Evolutionary conservation across 2,888 invertebrate species (phyloP), one percentile per base, ranked within the genome.

Genomic region (Cataglyphis altisquamis): DNA sequence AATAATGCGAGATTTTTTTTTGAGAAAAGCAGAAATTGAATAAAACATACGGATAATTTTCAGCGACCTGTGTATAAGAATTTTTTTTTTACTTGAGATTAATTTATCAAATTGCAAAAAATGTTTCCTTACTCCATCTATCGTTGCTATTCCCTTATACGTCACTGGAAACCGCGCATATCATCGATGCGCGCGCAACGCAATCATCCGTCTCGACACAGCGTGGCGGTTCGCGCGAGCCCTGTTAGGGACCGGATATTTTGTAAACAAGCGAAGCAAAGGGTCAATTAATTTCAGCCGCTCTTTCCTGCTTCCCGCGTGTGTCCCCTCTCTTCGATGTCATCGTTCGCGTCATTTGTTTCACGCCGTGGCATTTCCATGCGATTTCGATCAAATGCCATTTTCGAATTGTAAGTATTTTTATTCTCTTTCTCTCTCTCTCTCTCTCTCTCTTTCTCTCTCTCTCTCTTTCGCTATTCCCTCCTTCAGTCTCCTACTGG

Each of bases 231-330:
- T 66, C 45, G 63, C 78, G 62, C 81, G 64, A 84, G 85, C 66
- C 78, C 64, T 80, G 67, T 89, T 86, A 88, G 84, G 73, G 80
- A 88, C 86, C 89, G 91, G 90, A 92, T 92, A 92, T 92, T 91
- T 92, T 92, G 90, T 92, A 92, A 92, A 93, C 91, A 93, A 91
- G 87, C 85, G 21, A 81, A 81, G 83, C 75, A 88, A 90, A 89
- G 90, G 88, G 89, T 91, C 93, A 89, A 92, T 92, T 93, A 90
- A 90, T 89, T 91, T 90, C 89, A 82, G 88, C 87, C 85, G 81
- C 86, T 87, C 87, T 87, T 91, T 90, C 88, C 85, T 88, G 81
- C 88, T 91, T 91, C 89, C 88, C 85, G 89, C 86, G 81, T 77
- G 66, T 80, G 52, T 55, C 70, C 60, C 36, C 73, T 52, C 73